Conservation (phyloP, 2,888 invertebrate species). For the Allacma fusca region DNA sequence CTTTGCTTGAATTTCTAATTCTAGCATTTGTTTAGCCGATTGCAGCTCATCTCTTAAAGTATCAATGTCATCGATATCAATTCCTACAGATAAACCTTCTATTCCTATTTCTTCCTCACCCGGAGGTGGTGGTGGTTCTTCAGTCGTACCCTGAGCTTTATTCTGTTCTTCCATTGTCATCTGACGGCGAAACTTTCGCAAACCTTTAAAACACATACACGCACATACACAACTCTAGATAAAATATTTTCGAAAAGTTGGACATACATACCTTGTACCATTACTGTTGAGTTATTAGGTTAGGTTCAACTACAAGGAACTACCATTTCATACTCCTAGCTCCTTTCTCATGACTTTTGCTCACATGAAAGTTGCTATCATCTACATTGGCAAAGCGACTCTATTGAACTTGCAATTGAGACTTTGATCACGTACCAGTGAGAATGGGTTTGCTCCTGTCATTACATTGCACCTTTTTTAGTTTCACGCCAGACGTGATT, state of each 20-base stretch:
- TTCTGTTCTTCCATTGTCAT: slow-evolving; percentile 86
- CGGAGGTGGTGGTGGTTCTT: slow-evolving; percentile 61
- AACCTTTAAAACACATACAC: slow-evolving; percentile 62
- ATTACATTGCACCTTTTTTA: slow-evolving; percentile 80
- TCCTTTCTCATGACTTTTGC: not conserved
- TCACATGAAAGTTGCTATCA: not conserved
- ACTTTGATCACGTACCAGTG: slow-evolving; percentile 68
- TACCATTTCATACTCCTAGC: not conserved
- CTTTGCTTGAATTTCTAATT: slow-evolving; percentile 84
- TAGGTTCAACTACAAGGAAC: not conserved
- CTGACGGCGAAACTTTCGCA: slow-evolving; percentile 86
- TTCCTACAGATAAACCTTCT: slow-evolving; percentile 21
- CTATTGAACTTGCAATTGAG: slow-evolving; percentile 27
- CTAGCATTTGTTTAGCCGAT: slow-evolving; percentile 89
- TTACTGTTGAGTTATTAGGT: not conserved
- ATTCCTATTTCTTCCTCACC: slow-evolving; percentile 66
- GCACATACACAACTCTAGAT: not conserved
- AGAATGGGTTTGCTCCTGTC: slow-evolving; percentile 86
- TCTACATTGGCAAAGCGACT: not conserved
- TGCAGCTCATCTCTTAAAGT: slow-evolving; percentile 89
- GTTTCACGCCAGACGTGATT: slow-evolving; percentile 78
- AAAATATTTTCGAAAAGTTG: not conserved
- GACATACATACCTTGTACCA: not conserved
- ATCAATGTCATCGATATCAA: slow-evolving; percentile 91
- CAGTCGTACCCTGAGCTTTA: slow-evolving; percentile 46